Evolutionary conservation across 2,888 invertebrate genomes (phyloP), one percentile per base, ranked within the genome.

Genomic region (Plebejus argus): DNA sequence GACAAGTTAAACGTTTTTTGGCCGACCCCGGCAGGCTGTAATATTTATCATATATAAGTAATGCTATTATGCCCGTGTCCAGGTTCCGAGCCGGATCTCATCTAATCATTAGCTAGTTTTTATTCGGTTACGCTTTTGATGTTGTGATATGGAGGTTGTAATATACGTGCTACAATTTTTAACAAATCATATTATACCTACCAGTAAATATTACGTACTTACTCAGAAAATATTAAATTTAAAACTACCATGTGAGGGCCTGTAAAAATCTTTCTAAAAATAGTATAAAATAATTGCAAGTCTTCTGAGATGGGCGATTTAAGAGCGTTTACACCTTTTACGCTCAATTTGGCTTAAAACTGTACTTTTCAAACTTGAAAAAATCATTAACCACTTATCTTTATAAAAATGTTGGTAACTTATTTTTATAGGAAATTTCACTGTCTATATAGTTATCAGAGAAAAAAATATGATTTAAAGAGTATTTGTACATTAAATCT

Each of bases 1-100:
- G 93, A 92, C 93, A 93, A 92, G 92, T 93, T 91, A 93, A 93
- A 91, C 93, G 93, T 93, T 93, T 93, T 93, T 94, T 92, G 89
- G 93, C 88, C 89, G 90, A 88, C 85, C 87, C 87, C 85, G 87
- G 80, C 89, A 87, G 89, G 86, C 91, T 86, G 90, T 89, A 87
- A 92, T 93, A 93, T 93, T 92, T 93, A 93, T 94, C 93, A 93
- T 90, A 92, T 89, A 90, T 89, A 90, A 90, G 87, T 90, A 87
- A 86, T 86, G 89, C 88, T 86, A 91, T 92, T 91, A 91, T 91
- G 87, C 87, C 88, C 83, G 84, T 86, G 88, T 88, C 83, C 84
- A 84, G 88, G 88, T 77, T 71, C 72, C 71, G 72, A 72, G 56
- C 71, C 70, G 74, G 74, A 74, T 74, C 58, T 77, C 71, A 72